phyloP scores from a whole-genome alignment of 2,113 vertebrate genomes.

The Orientallactaga bullata region DNA sequence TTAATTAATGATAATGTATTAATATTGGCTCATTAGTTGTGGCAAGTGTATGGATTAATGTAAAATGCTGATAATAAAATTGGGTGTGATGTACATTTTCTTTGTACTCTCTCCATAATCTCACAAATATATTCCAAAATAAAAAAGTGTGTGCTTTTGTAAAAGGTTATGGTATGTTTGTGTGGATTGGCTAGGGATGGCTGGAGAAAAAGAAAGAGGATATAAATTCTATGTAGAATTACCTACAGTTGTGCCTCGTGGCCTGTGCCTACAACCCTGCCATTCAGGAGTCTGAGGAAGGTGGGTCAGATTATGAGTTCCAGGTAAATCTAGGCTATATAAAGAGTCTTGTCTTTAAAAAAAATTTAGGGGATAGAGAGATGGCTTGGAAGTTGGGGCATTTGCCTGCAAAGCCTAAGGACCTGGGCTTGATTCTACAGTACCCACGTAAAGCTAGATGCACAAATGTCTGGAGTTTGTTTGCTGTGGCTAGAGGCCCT shows the following conservation, averaged over 20 bases:
- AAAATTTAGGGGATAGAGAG: too few relatives aligned
- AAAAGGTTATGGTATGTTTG: background rate
- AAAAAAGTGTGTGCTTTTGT: background rate
- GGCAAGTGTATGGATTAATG: background rate
- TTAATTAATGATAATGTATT: background rate
- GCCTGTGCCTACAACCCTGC: background rate
- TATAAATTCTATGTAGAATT: background rate
- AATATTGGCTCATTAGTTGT: background rate
- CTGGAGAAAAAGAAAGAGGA: background rate
- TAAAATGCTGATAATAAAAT: background rate
- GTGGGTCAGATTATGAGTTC: background rate
- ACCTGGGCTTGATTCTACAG: too few relatives aligned
- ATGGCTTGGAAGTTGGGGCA: too few relatives aligned
- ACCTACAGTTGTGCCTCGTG: background rate
- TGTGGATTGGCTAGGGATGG: background rate
- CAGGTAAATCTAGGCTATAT: background rate
- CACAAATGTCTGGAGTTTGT: too few relatives aligned
- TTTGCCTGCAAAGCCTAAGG: too few relatives aligned
- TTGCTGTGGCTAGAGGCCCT: too few relatives aligned
- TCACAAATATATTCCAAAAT: background rate
- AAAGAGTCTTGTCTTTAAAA: background rate
- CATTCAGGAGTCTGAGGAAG: background rate
- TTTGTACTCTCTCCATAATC: background rate
- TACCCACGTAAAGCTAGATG: too few relatives aligned
- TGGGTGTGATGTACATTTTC: background rate